phyloP scores from a whole-genome alignment of 2,797 vertebrate species.

The Alca torda region DNA sequence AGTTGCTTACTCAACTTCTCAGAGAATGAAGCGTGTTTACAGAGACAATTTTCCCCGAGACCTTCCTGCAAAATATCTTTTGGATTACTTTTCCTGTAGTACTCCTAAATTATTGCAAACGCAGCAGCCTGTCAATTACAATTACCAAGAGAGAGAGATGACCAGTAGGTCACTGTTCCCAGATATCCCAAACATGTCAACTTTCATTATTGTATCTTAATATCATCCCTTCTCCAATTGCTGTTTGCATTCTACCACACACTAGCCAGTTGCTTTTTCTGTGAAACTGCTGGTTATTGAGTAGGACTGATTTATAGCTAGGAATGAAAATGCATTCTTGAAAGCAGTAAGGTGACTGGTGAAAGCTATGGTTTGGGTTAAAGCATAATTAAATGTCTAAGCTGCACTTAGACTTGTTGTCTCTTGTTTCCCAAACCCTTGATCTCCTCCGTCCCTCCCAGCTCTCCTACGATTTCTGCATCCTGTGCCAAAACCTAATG shows the following conservation, averaged over 20 bases:
- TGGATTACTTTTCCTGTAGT: not conserved
- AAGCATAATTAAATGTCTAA: not conserved
- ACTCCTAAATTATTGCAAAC: constrained; percentile 14
- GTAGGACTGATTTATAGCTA: not conserved
- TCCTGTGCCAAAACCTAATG: not conserved
- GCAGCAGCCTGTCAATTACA: constrained; percentile 29
- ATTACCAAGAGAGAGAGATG: not conserved
- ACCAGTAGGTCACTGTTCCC: constrained; percentile 11
- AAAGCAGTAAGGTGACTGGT: not conserved
- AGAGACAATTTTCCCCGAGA: not conserved
- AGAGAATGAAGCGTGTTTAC: not conserved
- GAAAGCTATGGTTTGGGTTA: not conserved
- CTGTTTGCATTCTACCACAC: not conserved
- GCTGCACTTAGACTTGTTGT: not conserved
- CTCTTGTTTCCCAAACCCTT: constrained; percentile 2
- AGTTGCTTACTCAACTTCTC: not conserved
- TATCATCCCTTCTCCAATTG: not conserved
- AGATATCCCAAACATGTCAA: constrained; percentile 35
- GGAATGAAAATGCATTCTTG: not conserved
- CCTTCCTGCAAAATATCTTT: not conserved
- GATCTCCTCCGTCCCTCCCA: not conserved
- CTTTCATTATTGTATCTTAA: constrained; percentile 32
- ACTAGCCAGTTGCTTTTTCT: not conserved
- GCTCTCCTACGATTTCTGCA: not conserved
- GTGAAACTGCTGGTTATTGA: not conserved